Evolutionary conservation across 2,113 vertebrate species (phyloP), one percentile per base, ranked within the genome.

Genomic region (Grus americana): DNA sequence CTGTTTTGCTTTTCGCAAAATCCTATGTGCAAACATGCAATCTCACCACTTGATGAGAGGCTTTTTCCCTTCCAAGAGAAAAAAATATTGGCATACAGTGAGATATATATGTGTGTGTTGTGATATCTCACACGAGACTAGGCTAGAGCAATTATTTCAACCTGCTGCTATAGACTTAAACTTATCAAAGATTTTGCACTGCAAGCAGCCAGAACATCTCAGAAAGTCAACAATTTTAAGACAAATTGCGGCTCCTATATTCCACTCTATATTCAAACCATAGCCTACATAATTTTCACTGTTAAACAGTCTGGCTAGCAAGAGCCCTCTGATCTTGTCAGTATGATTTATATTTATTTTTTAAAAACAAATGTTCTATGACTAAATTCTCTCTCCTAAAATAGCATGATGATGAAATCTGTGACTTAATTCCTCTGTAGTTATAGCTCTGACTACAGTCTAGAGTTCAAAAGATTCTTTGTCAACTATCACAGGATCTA

Each of bases 301-400:
- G 79, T 93, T 89, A 91, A 86, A 22, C 62, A 83, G 57, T 18
- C 57, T 94, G 59, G 72, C 34, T 91, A 46, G 44, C 79, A 62
- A 92, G 36, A 95, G 29, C 29, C 30, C 9, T 74, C 46, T 30
- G 15, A 38, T 94, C 75, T 40, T 50, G 42, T 87, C 68, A 95
- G 70, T 29, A 23, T 72, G 12, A 52, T 83, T 49, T 90, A 30
- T 32, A 62, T 44, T 83, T 68, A 46, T 62, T 93, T 94, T 94
- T 80, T 5, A 50, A 55, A 87, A 94, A 87, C 42, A 92, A 92
- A 63, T 9, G 8, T 86, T 62, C 74, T 75, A 34, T 88, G 79
- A 80, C 91, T 94, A 92, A 92, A 94, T 95, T 89, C 10, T 93
- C 57, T 88, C 66, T 84, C 52, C 44, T 89, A 52, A 95, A 92